A percentile compares a stretch with the other conserved stretches of the same genome.
Conservation (phyloP, 1,140 invertebrate genomes). For the Antheraea mylitta region DNA sequence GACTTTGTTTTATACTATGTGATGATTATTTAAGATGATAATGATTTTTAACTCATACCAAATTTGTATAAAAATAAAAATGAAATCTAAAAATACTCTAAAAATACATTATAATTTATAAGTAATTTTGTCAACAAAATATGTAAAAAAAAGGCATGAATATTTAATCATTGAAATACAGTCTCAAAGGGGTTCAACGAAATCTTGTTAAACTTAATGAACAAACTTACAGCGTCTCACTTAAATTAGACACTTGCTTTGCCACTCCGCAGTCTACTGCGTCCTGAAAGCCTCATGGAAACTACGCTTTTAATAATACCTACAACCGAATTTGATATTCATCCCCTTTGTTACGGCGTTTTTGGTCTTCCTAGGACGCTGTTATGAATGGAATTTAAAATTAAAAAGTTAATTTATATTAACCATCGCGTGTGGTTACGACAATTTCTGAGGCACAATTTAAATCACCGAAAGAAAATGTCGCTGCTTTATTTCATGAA, state of each 20-base stretch:
- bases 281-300: not conserved
- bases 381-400: not conserved
- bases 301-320: slow-evolving; percentile 6
- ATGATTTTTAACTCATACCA: too few species aligned
- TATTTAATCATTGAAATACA: slow-evolving; percentile 37
- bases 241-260: slow-evolving; percentile 57
- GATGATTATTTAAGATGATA: too few species aligned
- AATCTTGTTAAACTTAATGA: slow-evolving; percentile 68
- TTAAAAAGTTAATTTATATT: not conserved
- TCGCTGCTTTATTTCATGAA: too few species aligned
- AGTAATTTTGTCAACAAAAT: too few species aligned
- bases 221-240: slow-evolving; percentile 56
- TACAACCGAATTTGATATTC: slow-evolving; percentile 5
- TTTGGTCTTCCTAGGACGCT: not conserved
- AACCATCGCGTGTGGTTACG: too few species aligned
- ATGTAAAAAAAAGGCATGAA: slow-evolving; percentile 24
- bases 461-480: too few species aligned
- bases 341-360: not conserved
- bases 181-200: slow-evolving; percentile 56
- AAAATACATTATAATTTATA: too few species aligned
- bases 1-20: too few species aligned
- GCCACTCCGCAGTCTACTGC: slow-evolving; percentile 12
- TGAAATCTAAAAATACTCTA: too few species aligned
- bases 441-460: too few species aligned
- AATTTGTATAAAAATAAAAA: too few species aligned